phyloP scores from a whole-genome alignment of 2,113 vertebrate genomes.

The Calidris pygmaea region DNA sequence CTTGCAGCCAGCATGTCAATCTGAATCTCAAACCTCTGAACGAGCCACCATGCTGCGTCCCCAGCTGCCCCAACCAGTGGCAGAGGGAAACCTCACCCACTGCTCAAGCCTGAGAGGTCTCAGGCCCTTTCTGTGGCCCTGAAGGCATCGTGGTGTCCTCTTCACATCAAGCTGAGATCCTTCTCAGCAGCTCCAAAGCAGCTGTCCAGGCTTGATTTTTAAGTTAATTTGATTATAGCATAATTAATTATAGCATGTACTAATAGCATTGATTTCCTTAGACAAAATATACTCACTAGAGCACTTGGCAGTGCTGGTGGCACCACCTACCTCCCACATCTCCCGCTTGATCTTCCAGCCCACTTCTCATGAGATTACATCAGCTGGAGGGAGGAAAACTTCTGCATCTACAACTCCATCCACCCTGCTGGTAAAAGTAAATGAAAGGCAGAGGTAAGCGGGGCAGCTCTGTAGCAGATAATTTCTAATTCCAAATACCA shows the following conservation, averaged over 20 bases:
- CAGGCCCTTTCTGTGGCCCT: neutral
- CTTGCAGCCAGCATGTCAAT: neutral
- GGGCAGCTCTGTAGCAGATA: neutral
- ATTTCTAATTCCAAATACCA: neutral
- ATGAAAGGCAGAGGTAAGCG: neutral
- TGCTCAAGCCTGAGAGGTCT: neutral
- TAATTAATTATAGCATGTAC: neutral
- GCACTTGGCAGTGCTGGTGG: neutral
- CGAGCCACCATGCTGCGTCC: neutral
- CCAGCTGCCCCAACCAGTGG: fast-evolving
- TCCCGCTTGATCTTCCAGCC: neutral
- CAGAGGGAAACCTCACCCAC: neutral
- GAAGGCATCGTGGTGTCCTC: neutral
- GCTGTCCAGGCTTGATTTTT: neutral
- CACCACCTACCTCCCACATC: neutral
- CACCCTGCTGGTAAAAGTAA: neutral
- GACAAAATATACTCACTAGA: neutral
- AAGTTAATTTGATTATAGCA: neutral
- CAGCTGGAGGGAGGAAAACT: neutral
- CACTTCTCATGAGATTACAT: neutral
- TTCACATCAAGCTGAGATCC: neutral
- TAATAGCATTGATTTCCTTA: neutral
- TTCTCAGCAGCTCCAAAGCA: neutral
- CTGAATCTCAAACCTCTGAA: neutral
- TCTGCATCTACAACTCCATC: neutral